Base-by-base conservation (phyloP, 2,797 vertebrate genomes). In the Champsocephalus esox region DNA sequence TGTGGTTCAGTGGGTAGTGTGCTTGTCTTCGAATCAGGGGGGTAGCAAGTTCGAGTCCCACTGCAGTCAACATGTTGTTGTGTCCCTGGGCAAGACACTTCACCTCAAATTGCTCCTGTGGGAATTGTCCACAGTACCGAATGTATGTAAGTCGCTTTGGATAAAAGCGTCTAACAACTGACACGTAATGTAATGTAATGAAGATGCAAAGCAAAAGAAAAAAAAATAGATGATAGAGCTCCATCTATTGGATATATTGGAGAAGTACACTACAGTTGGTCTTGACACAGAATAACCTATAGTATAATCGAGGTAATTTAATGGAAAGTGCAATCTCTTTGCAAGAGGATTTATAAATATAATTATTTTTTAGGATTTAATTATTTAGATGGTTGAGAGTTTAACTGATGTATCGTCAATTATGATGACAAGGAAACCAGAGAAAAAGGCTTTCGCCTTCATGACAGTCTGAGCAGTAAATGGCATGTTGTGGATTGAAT, bases 221-320 rank as follows among this genome's bases (percentile, higher is more conserved):
- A 24, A 8, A 57, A 19, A 57, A 21, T 32, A 75, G 49, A 61
- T 43, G 51, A 52, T 51, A 70, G 64, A 55, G 11, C 75, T 8
- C 79, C 67, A 84, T 49, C 89, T 87, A 89, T 85, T 85, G 91
- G 81, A 66, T 3, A 19, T 13, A 66, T 12, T 41, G 6, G 0
- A 63, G 69, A 73, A 52, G 57, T 67, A 61, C 75, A 67, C 9
- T 48, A n/a, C 24, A 13, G 0, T 52, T 41, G 34, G 21, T 66
- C 32, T 38, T 21, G 5, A 52, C 16, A 21, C 28, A 48, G 10
- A 38, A 46, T n/a, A 32, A 55, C 8, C 44, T 16, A 17, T 51
- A 61, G 21, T n/a, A 10, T 19, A 13, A 60, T 54, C 24, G 38
- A 16, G 43, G 9, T n/a, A 67, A 8, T 11, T 50, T 63, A 21